Conservation (phyloP, 2,888 invertebrate species). For the Dioctria linearis region DNA sequence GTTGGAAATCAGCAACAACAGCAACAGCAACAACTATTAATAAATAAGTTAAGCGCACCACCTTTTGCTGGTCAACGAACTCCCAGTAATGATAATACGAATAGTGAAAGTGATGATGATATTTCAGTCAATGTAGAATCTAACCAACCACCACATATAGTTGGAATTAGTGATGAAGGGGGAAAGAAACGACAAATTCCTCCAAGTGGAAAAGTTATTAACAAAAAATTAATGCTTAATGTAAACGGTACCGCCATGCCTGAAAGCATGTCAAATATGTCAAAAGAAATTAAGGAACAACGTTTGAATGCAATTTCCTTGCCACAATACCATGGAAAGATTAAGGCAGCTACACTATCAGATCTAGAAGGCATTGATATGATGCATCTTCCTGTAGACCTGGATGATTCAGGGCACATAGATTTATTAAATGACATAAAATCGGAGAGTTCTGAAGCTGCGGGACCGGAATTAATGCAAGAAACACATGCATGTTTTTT, state of each 20-base stretch:
- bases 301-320: conserved; percentile 16
- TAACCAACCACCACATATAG: conserved; percentile 4
- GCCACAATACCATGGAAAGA: conserved; percentile 56
- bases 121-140: conserved; percentile 26
- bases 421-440: conserved; percentile 73
- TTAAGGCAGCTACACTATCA: conserved; percentile 70
- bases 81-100: conserved; percentile 29
- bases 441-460: conserved; percentile 67
- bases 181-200: conserved; percentile 13
- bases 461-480: conserved; percentile 77
- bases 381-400: conserved; percentile 84
- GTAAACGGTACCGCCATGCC: conserved; percentile 51
- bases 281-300: conserved; percentile 4
- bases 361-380: conserved; percentile 79
- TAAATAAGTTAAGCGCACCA: conserved; percentile 2
- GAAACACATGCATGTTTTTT: conserved; percentile 90
- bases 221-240: conserved; percentile 41
- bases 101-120: conserved; percentile 52
- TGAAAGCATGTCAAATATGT: conserved; percentile 6
- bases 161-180: conserved; percentile 11
- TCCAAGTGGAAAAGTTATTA: conserved; percentile 20
- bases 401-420: conserved; percentile 76
- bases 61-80: conserved; percentile 21
- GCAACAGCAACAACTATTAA: too few species aligned
- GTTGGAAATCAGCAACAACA: background rate